These are phyloP conservation scores for Ifrita kowaldi DNA, from an alignment of 2,113 vertebrate species.

Conservation along the genomic window DNA sequence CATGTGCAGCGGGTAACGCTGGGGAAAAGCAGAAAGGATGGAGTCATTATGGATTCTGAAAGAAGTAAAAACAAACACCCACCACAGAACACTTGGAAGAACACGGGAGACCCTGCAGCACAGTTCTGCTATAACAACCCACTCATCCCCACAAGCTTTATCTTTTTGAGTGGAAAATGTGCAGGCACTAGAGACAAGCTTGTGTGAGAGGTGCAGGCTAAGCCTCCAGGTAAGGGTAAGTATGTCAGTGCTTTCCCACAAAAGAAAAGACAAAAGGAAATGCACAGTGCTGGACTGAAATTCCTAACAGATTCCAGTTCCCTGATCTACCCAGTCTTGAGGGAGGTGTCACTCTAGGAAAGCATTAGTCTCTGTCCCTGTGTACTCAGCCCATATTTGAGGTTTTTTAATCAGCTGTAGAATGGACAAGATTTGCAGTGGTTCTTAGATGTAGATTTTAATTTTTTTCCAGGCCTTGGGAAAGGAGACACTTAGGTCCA, in stretches of 20 bases:
- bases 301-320: neutral
- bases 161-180: slow-evolving; percentile 16
- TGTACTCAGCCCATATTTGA: neutral
- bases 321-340: neutral
- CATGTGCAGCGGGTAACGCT: neutral
- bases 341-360: neutral
- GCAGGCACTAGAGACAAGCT: neutral
- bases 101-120: slow-evolving; percentile 20
- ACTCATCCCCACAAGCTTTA: slow-evolving; percentile 9
- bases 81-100: slow-evolving; percentile 22
- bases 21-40: slow-evolving; percentile 33
- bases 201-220: neutral
- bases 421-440: neutral
- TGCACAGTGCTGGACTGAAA: neutral
- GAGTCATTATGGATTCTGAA: slow-evolving; percentile 47
- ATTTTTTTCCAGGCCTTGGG: neutral
- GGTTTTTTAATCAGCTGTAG: neutral
- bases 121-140: neutral
- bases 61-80: slow-evolving; percentile 54
- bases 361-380: neutral
- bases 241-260: neutral
- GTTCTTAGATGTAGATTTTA: neutral
- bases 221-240: neutral
- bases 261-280: neutral
- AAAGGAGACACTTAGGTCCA: neutral